Conservation (phyloP, 2,113 vertebrate species). For the Rhinoderma darwinii region DNA sequence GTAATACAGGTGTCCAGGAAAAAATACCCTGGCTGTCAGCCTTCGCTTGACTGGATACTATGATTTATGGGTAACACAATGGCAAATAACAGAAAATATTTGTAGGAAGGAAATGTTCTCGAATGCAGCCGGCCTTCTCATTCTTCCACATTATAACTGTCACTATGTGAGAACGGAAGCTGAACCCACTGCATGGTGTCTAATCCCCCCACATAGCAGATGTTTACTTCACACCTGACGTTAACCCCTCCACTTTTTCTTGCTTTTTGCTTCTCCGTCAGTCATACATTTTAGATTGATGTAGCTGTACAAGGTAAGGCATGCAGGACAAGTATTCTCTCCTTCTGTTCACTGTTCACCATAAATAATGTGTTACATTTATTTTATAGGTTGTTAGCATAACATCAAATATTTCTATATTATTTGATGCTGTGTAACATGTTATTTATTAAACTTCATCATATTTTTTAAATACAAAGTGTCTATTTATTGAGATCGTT, state of each 20-base stretch:
- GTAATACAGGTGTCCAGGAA: neutral
- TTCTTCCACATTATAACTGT: neutral
- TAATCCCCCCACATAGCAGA: neutral
- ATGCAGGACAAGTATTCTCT: neutral
- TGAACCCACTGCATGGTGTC: neutral
- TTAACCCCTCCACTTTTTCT: neutral
- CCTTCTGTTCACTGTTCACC: no score
- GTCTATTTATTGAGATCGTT: no score
- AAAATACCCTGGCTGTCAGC: neutral
- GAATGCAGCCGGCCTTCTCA: neutral
- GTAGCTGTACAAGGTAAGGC: no score
- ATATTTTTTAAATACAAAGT: no score
- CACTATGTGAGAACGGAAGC: neutral
- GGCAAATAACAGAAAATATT: slow-evolving; percentile 10
- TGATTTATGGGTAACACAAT: slow-evolving; percentile 22
- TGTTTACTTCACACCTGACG: neutral
- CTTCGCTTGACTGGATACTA: neutral
- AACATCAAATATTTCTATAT: no score
- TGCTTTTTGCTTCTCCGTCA: no score
- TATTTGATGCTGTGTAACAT: no score
- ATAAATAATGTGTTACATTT: no score
- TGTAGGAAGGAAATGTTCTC: neutral
- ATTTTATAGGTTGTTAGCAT: no score
- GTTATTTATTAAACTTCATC: no score
- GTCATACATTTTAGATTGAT: no score